Base-by-base conservation (phyloP, 1,140 invertebrate species). In the Hylaeus volcanicus region DNA sequence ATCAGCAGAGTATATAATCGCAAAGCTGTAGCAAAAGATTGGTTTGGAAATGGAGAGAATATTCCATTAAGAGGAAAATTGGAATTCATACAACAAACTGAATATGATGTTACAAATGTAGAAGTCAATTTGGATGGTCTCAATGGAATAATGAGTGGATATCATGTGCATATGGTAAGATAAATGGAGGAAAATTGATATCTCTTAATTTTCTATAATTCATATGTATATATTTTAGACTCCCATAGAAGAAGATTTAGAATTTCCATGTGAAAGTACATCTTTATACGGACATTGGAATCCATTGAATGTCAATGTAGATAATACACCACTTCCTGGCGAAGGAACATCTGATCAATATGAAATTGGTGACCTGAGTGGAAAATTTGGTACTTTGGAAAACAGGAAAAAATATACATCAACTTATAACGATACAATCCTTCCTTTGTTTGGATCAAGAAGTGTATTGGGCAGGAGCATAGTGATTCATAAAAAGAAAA, bases 341-440 rank as follows among this genome's bases (percentile, higher is more conserved):
- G 94, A 94, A 86, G 96, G 97, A 58, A 97, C 96, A 0, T 95
- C 95, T 15, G 98, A 98, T 94, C 96, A 98, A 88, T 98, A 98
- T 89, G 96, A 97, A 93, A 95, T 98, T 86, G 98, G 98, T 0
- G 97, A 99, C 92, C 92, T 99, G 1, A 98, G 97, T 90, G 96
- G 96, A 26, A 99, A 99, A 94, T 98, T 97, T 92, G 98, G 98
- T 0, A 93, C 94, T 2, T 89, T 97, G 3, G 95, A 96, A 64
- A 94, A 94, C 43, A 89, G 94, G 39, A 95, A 93, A 8, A 94
- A 94, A 68, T 95, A 94, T 81, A 94, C 92, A 55, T 92, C 93
- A 12, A 91, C 92, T 56, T 97, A 96, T 88, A 98, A 97, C 83
- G 98, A 99, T 88, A 97, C 96, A 0, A 96, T 97, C 90, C 90